phyloP scores from a whole-genome alignment of 2,113 vertebrate genomes.

The Fregetta grallaria region DNA sequence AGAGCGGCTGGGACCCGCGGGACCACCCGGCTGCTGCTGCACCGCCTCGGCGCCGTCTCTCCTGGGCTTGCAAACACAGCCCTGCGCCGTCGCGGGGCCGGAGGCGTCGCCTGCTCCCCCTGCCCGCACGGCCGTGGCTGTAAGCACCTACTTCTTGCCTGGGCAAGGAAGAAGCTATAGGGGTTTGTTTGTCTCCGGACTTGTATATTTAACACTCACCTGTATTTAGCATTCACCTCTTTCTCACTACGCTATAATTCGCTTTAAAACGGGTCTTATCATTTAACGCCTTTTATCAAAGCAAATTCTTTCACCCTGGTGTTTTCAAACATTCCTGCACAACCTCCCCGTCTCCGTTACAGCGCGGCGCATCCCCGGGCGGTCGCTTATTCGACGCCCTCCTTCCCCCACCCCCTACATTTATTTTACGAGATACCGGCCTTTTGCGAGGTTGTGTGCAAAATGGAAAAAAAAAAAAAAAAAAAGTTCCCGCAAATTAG shows the following conservation, averaged over 20 bases:
- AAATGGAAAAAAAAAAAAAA: background rate
- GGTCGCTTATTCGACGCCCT: background rate
- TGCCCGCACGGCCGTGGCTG: background rate
- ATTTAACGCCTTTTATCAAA: background rate
- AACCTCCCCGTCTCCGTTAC: background rate
- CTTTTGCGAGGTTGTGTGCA: background rate
- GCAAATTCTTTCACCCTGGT: background rate
- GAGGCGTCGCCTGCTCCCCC: background rate
- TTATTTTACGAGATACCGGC: background rate
- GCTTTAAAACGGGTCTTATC: background rate
- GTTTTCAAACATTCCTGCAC: background rate
- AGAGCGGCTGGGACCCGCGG: background rate
- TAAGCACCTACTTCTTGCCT: background rate
- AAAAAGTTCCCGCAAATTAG: too few relatives aligned
- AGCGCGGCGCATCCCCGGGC: background rate
- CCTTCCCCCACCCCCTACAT: background rate
- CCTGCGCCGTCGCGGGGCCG: background rate
- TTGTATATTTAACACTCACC: rapidly evolving
- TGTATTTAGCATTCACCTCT: background rate
- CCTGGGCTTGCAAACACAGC: too few relatives aligned
- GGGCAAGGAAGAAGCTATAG: rapidly evolving
- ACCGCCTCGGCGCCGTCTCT: too few relatives aligned
- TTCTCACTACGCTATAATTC: rapidly evolving
- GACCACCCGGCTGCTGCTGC: background rate
- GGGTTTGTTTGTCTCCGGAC: too few relatives aligned